Base-by-base conservation (phyloP, 2,888 invertebrate species). In the Pristionchus japonicus region DNA sequence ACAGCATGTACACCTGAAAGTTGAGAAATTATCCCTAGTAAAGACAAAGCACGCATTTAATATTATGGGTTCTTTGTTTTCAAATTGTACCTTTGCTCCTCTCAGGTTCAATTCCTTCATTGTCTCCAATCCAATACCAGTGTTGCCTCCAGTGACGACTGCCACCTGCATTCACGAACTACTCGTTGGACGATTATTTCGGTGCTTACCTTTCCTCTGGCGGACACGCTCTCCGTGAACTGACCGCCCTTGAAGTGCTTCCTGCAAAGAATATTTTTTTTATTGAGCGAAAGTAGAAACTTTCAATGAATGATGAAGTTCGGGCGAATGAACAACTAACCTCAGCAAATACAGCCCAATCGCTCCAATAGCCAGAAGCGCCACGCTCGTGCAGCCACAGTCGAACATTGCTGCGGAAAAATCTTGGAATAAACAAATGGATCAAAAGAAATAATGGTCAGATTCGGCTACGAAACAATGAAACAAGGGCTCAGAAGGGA, bases 171-270 rank as follows among this genome's bases (percentile, higher is more conserved):
- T n/a, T n/a, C n/a, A n/a, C n/a, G n/a, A n/a, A n/a, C n/a, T n/a
- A n/a, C n/a, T n/a, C n/a, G n/a, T n/a, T n/a, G n/a, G n/a, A n/a
- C n/a, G n/a, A n/a, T n/a, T n/a, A n/a, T n/a, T n/a, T n/a, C n/a
- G n/a, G n/a, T n/a, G n/a, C 27, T 61, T 23, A 61, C 95, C 95
- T 97, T 97, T 0, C 97, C 97, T 87, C 97, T 96, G 17, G 92
- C 93, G 2, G 91, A 92, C n/a, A 93, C 93, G 37, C 90, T 40
- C n/a, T n/a, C n/a, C n/a, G n/a, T n/a, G n/a, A n/a, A n/a, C n/a
- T n/a, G n/a, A n/a, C n/a, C n/a, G n/a, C 94, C 94, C 89, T 94
- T 94, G 89, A 94, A 89, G 88, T 88, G 92, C n/a, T 77, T 17
- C 89, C 77, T 77, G n/a, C 27, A 77, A 43, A 15, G 47, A 47